A percentile compares a stretch with the other conserved stretches of the same genome.
Conservation (phyloP, 2,888 invertebrate species). For the Punctoribates punctum region DNA sequence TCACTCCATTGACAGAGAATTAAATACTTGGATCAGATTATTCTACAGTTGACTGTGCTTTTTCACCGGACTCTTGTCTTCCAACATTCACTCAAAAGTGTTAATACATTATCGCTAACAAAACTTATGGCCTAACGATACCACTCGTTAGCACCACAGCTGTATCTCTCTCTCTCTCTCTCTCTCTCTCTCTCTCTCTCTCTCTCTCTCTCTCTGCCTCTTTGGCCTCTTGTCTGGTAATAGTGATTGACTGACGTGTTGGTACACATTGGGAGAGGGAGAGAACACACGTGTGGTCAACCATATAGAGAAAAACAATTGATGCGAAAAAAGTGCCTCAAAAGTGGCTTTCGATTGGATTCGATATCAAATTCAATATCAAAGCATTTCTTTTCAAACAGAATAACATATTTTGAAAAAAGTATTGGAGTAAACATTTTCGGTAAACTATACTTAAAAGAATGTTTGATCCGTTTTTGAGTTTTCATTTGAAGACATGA, state of each 20-base stretch:
- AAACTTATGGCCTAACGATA: slow-evolving; percentile 22
- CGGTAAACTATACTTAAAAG: slow-evolving; percentile 2
- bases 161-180: background rate
- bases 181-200: background rate
- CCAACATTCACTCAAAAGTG: slow-evolving; percentile 3
- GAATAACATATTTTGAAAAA: slow-evolving; percentile 22
- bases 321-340: slow-evolving; percentile 21
- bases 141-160: background rate
- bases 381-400: slow-evolving; percentile 15
- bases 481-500: slow-evolving; percentile 12
- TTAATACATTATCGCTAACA: slow-evolving; percentile 32
- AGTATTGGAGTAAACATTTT: slow-evolving; percentile 9
- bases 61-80: background rate
- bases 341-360: slow-evolving; percentile 29
- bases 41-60: background rate
- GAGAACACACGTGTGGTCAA: slow-evolving; percentile 29
- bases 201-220: background rate
- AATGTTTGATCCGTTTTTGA: slow-evolving; percentile 36
- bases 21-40: background rate
- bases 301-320: slow-evolving; percentile 33
- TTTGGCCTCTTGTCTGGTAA: background rate
- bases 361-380: slow-evolving; percentile 21
- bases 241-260: slow-evolving; percentile 21
- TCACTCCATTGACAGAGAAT: slow-evolving; percentile 17
- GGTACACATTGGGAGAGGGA: slow-evolving; percentile 25